These are phyloP conservation scores for Dasyprocta punctata DNA, from an alignment of 2,113 vertebrate genomes.

Conservation along the genomic window DNA sequence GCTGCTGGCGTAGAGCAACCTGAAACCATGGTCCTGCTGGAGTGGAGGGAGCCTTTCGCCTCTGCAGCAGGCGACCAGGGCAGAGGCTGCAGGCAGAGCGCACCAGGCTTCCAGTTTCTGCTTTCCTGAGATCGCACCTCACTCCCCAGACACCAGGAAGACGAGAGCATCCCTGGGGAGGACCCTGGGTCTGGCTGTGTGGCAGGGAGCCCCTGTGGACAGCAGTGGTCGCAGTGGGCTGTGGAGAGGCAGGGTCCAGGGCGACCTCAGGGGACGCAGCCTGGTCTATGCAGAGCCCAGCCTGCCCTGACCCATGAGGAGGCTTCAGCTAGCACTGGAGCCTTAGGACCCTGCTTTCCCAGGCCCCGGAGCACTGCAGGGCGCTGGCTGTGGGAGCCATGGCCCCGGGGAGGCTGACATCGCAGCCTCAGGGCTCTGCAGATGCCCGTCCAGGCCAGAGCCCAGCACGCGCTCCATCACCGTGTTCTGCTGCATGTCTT, in stretches of 20 bases:
- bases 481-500: no score
- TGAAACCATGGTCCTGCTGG: neutral
- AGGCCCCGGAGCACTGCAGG: neutral
- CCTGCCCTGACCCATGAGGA: neutral
- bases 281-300: neutral
- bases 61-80: fast-evolving
- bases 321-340: no score
- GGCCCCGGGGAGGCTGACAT: no score
- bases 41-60: neutral
- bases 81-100: neutral
- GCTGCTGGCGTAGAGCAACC: neutral
- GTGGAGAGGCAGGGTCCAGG: neutral
- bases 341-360: fast-evolving
- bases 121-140: neutral
- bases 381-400: no score
- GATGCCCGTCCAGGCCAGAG: no score
- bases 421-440: neutral
- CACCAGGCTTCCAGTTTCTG: neutral
- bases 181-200: neutral
- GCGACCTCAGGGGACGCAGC: no score
- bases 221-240: neutral
- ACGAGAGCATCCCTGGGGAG: no score
- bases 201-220: neutral
- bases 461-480: neutral
- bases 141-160: neutral